Percentiles rank a stretch among this genome's conserved stretches.
These are phyloP conservation scores for Sebastes variabilis DNA, from an alignment of 2,797 vertebrate species.

Conservation along the genomic window DNA sequence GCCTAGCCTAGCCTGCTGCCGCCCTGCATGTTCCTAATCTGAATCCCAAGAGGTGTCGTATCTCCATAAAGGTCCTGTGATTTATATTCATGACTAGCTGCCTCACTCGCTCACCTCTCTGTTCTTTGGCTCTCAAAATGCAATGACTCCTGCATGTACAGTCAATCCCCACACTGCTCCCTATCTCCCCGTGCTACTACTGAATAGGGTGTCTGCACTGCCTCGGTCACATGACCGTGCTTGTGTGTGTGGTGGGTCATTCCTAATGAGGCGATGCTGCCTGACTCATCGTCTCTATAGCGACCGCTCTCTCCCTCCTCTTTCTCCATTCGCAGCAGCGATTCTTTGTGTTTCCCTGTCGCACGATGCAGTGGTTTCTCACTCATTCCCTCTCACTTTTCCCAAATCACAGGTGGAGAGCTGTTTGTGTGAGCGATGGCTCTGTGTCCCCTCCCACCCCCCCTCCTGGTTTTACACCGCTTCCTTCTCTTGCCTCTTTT, in stretches of 20 bases:
- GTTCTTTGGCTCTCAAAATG: constrained; percentile 71
- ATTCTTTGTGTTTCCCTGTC: constrained; percentile 61
- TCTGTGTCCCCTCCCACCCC: background rate
- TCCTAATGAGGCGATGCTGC: constrained; percentile 76
- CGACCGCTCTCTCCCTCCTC: constrained; percentile 54
- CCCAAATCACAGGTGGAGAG: constrained; percentile 47
- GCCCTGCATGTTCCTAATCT: constrained; percentile 10
- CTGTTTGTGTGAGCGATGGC: constrained; percentile 39
- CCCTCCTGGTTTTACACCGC: constrained; percentile 22
- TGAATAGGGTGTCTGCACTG: constrained; percentile 56
- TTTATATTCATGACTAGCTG: constrained; percentile 78
- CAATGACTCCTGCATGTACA: constrained; percentile 69
- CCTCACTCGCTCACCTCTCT: constrained; percentile 56
- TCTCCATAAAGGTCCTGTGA: constrained; percentile 56
- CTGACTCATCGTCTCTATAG: constrained; percentile 78
- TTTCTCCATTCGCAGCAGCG: constrained; percentile 43
- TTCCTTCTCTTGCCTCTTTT: constrained; percentile 35
- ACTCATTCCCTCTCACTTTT: constrained; percentile 43
- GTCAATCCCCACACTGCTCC: constrained; percentile 46
- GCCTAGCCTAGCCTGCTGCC: constrained; percentile 13
- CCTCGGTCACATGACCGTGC: constrained; percentile 64
- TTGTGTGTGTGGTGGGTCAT: constrained; percentile 76
- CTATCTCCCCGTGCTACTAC: constrained; percentile 47
- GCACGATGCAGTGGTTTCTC: constrained; percentile 47
- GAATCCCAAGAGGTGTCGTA: constrained; percentile 39